Evolutionary conservation across 1,140 invertebrate species (phyloP), one percentile per base, ranked within the genome.

Genomic region (Macrosteles quadrilineatus): DNA sequence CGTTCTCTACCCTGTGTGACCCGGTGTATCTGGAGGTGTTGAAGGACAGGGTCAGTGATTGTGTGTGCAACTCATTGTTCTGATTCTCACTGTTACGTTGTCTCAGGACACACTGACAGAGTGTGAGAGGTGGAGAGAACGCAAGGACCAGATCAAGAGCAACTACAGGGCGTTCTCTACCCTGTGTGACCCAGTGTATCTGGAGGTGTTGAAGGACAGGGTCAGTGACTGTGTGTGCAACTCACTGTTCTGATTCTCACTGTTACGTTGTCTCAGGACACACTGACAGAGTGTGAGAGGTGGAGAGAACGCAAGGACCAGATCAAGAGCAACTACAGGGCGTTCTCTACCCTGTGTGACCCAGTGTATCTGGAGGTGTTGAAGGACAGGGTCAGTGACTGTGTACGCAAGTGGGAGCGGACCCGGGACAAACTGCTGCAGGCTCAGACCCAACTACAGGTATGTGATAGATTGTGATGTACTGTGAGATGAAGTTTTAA

Each of bases 1-100:
- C 87, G 76, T 91, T 91, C 78, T 83, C 84, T 9, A 84, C 85
- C 73, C 81, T 87, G 64, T 90, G 88, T 75, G 89, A 91, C 75
- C 83, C 86, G 21, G 83, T 83, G 40, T 86, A 87, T 74, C 78
- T 91, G 50, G 86, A 87, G 74, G 83, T 83, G 25, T 79, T 91
- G 1, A 86, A 86, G 25, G 88, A 89, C 30, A 70, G 78, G 69
- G 76, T 82, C 17, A 71, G 63, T 50, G 78, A n/a, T n/a, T n/a
- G n/a, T n/a, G n/a, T n/a, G n/a, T n/a, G n/a, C n/a, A n/a, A n/a
- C n/a, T n/a, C n/a, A n/a, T n/a, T n/a, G n/a, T n/a, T n/a, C n/a
- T n/a, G n/a, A n/a, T n/a, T n/a, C n/a, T n/a, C n/a, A n/a, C n/a
- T n/a, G n/a, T n/a, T n/a, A n/a, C n/a, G n/a, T 6, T 36, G 32